A percentile compares a stretch with the other conserved stretches of the same genome.
Conservation (phyloP, 1,140 invertebrate genomes). For the Camponotus pennsylvanicus region DNA sequence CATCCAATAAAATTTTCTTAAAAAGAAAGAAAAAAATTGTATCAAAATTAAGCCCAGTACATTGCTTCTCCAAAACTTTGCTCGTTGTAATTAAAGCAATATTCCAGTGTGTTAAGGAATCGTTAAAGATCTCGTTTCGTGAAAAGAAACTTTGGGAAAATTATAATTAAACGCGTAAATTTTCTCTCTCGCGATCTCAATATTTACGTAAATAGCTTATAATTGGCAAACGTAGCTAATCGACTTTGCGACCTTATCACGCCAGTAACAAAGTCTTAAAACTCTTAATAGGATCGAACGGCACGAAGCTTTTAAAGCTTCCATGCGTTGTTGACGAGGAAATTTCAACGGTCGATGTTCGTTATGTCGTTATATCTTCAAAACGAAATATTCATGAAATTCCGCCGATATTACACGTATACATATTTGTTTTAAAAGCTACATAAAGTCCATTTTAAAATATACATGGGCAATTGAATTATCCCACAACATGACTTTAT, state of each 20-base stretch:
- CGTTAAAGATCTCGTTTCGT: neutral
- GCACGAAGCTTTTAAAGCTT: conserved; percentile 17
- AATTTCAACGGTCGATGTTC: conserved; percentile 14
- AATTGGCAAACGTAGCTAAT: conserved; percentile 48
- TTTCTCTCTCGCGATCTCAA: neutral
- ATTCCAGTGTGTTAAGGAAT: conserved; percentile 6
- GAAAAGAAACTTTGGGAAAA: neutral
- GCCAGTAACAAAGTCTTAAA: conserved; percentile 36
- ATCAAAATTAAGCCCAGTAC: neutral
- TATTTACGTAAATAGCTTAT: conserved; percentile 47
- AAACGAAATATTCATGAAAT: neutral
- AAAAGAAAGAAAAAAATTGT: neutral
- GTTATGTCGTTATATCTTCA: neutral
- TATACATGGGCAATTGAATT: neutral
- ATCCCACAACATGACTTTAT: neutral
- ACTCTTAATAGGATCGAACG: conserved; percentile 34
- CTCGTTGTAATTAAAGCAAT: conserved; percentile 19
- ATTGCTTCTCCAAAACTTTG: neutral
- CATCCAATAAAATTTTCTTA: neutral
- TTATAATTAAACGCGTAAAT: conserved; percentile 42
- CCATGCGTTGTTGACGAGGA: neutral
- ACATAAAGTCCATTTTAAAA: neutral
- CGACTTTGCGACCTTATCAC: conserved; percentile 59
- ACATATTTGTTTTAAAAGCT: neutral
- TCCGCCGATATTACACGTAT: neutral